Percentiles rank a stretch among this genome's conserved stretches.
Conservation (phyloP, 23 tunicate species). For the Trididemnum miniatum region DNA sequence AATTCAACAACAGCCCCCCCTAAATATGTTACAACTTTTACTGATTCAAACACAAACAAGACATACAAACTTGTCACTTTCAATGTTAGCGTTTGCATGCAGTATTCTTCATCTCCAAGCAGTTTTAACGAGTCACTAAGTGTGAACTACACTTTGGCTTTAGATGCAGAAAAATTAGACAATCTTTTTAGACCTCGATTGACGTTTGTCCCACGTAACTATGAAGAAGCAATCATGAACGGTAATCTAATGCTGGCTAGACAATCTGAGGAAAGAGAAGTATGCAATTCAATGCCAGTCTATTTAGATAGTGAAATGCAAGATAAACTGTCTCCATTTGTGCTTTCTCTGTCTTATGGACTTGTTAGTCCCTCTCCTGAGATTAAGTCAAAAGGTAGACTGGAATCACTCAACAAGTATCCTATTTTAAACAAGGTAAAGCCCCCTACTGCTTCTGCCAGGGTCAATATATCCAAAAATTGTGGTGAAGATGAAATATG, state of each 20-base stretch:
- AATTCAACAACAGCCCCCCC: slow-evolving; percentile 29
- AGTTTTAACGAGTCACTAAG: slow-evolving; percentile 51
- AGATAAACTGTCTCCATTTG: slow-evolving; percentile 89
- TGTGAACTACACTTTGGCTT: slow-evolving; percentile 24
- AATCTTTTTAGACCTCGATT: slow-evolving; percentile 40
- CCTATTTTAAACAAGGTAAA: slow-evolving; percentile 66
- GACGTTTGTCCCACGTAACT: slow-evolving; percentile 43
- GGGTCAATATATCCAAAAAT: slow-evolving; percentile 62
- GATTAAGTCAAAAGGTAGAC: neutral
- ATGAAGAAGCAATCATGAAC: neutral
- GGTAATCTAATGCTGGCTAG: slow-evolving; percentile 28
- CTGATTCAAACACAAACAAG: neutral
- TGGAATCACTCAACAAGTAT: slow-evolving; percentile 25
- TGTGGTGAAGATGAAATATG: slow-evolving; percentile 93
- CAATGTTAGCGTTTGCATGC: slow-evolving; percentile 67
- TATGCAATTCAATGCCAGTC: slow-evolving; percentile 30
- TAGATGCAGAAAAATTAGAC: slow-evolving; percentile 44
- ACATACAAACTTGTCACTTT: slow-evolving; percentile 9
- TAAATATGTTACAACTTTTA: neutral
- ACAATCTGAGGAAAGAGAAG: slow-evolving; percentile 29
- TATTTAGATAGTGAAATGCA: slow-evolving; percentile 64
- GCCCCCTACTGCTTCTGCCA: slow-evolving; percentile 15
- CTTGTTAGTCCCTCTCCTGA: neutral
- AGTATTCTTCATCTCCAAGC: slow-evolving; percentile 60
- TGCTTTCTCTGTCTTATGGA: slow-evolving; percentile 37